Conservation (phyloP, 2,113 vertebrate genomes). For the Cyphomyrus plagiostoma region DNA sequence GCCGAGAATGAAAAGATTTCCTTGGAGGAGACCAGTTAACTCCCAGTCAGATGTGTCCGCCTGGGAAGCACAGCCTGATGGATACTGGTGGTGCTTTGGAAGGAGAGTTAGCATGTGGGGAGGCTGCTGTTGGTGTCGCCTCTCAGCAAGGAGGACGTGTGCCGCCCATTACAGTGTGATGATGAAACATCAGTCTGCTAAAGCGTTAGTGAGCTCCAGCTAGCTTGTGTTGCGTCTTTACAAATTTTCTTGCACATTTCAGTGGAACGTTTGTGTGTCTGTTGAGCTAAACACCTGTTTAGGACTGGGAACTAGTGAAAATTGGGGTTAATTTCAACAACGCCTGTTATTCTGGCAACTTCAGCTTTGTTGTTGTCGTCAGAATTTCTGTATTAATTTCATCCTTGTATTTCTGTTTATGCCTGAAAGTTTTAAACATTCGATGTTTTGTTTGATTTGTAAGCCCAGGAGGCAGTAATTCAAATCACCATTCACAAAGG, state of each 20-base stretch:
- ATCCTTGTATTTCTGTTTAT: neutral
- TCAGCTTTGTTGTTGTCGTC: constrained; percentile 13
- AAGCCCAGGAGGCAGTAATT: neutral
- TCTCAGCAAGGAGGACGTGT: neutral
- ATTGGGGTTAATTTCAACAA: neutral
- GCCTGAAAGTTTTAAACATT: constrained; percentile 5
- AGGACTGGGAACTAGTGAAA: neutral
- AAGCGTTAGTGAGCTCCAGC: neutral
- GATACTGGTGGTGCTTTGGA: neutral
- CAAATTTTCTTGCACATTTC: neutral
- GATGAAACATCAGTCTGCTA: neutral
- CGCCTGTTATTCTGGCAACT: neutral
- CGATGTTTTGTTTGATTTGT: constrained; percentile 4
- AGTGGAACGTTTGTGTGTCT: neutral
- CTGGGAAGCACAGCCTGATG: neutral
- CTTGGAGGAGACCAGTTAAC: neutral
- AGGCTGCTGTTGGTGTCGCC: neutral
- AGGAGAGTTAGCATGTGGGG: neutral
- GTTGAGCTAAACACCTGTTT: neutral
- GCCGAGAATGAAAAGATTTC: neutral
- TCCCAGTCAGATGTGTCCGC: neutral
- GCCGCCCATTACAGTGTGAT: neutral
- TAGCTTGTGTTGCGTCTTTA: neutral
- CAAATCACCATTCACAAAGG: neutral
- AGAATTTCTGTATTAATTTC: constrained; percentile 1